These are phyloP conservation scores for Peromyscus polionotus DNA, from an alignment of 2,113 vertebrate species.

Conservation along the genomic window DNA sequence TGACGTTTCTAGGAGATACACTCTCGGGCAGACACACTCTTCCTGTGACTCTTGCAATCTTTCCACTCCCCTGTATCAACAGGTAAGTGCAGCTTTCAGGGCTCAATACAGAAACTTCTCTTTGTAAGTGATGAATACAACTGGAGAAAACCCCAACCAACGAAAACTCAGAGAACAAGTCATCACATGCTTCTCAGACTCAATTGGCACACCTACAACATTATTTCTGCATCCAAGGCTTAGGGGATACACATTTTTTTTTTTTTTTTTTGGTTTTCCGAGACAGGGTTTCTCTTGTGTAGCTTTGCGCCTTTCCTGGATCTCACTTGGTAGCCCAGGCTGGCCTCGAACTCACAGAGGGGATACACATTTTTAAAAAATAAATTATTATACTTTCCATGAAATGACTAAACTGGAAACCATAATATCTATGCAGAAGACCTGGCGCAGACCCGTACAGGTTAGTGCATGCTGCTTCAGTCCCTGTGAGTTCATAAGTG, in stretches of 20 bases:
- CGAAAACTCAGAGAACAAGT: not conserved
- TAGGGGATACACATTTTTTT: not conserved
- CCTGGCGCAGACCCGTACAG: not conserved
- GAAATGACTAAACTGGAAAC: not conserved
- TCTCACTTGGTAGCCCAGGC: no score
- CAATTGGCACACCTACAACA: not conserved
- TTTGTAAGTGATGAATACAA: not conserved
- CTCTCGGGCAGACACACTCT: not conserved
- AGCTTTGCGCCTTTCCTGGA: no score
- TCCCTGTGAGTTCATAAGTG: not conserved
- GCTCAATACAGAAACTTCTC: not conserved
- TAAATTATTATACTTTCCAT: not conserved
- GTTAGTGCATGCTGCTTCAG: not conserved
- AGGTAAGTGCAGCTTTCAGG: not conserved
- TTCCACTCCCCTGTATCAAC: not conserved
- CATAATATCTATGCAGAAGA: not conserved
- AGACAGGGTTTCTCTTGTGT: no score
- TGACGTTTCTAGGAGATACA: no score
- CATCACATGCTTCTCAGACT: not conserved
- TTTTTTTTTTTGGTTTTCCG: no score
- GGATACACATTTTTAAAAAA: not conserved
- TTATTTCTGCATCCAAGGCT: not conserved
- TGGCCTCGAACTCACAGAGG: no score
- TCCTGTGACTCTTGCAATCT: not conserved
- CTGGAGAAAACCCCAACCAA: not conserved